Conservation (phyloP, 2,797 vertebrate genomes). For the Jordanella pulchra region DNA sequence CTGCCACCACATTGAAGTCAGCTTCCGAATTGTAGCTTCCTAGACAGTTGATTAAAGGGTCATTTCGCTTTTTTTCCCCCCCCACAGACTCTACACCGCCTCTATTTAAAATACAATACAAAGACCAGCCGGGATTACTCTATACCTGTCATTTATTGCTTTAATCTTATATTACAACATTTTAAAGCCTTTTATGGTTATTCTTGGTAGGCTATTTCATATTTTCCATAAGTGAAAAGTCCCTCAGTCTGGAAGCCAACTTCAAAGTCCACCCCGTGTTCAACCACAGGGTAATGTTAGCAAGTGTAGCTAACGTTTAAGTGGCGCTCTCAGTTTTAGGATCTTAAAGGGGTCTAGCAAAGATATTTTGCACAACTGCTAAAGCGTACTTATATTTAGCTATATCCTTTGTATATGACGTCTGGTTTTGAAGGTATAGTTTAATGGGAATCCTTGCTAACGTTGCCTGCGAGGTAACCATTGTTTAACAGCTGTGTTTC, state of each 20-base stretch:
- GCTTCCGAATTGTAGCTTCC: neutral
- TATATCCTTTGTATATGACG: neutral
- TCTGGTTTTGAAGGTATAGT: neutral
- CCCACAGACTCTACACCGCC: neutral
- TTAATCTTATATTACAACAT: neutral
- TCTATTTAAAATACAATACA: neutral
- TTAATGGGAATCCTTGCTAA: conserved; percentile 38
- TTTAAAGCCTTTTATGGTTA: neutral
- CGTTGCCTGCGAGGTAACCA: conserved; percentile 31
- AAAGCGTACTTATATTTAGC: neutral
- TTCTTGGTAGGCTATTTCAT: too few relatives aligned
- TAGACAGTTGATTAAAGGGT: neutral
- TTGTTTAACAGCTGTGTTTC: conserved; percentile 48
- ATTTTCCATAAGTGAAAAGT: neutral
- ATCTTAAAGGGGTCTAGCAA: accelerated
- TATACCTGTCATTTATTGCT: neutral
- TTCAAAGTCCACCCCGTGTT: conserved; percentile 30
- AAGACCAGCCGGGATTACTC: neutral
- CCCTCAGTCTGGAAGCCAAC: neutral
- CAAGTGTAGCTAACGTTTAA: conserved; percentile 9
- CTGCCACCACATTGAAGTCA: neutral
- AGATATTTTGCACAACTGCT: neutral
- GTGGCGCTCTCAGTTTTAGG: neutral
- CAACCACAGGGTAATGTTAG: conserved; percentile 13
- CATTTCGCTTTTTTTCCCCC: neutral